These are phyloP conservation scores for Parauchenoglanis punctatus DNA, from an alignment of 2,797 vertebrate species.

Conservation along the genomic window DNA sequence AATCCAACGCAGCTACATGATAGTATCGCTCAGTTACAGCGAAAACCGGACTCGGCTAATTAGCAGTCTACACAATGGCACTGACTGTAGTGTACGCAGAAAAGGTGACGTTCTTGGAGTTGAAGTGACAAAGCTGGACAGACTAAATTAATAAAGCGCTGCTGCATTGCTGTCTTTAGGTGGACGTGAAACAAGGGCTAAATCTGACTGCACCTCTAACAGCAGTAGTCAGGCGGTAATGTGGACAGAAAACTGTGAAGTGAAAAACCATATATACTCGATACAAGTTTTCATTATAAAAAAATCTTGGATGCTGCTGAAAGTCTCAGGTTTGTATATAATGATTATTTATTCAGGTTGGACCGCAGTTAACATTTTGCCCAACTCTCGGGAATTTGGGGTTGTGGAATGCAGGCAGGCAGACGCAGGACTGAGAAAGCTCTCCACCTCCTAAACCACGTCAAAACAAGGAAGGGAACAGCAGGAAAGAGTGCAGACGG, in stretches of 20 bases:
- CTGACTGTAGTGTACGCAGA: neutral
- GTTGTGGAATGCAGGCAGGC: neutral
- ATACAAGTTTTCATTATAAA: neutral
- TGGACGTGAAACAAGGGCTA: neutral
- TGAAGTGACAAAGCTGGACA: neutral
- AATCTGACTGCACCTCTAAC: neutral
- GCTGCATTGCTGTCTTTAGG: neutral
- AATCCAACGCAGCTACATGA: neutral
- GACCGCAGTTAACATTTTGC: neutral
- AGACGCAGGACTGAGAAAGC: neutral
- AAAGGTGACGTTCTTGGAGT: neutral
- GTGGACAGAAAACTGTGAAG: neutral
- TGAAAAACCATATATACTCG: neutral
- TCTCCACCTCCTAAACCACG: neutral
- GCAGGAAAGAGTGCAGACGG: neutral
- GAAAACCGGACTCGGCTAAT: neutral
- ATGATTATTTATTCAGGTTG: neutral
- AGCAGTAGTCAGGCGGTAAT: neutral
- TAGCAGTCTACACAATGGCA: neutral
- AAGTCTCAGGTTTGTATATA: neutral
- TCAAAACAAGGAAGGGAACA: neutral
- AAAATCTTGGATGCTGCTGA: neutral
- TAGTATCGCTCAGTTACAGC: neutral
- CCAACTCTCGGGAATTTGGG: neutral
- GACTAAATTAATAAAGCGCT: neutral